phyloP scores from a whole-genome alignment of 2,888 invertebrate species.

The Cartodere bifasciata region DNA sequence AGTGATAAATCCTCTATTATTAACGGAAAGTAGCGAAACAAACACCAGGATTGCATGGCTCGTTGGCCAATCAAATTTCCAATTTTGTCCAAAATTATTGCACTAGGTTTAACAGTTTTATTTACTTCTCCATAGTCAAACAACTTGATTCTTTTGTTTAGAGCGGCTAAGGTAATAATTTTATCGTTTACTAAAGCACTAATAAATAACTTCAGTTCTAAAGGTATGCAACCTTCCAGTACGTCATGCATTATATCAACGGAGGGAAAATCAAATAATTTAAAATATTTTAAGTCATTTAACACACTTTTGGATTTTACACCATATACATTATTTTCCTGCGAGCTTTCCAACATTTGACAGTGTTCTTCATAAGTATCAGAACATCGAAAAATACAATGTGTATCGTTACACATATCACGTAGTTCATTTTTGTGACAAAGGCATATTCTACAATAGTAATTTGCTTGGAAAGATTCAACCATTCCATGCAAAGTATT shows the following conservation, averaged over 20 bases:
- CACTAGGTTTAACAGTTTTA: slow-evolving; percentile 7
- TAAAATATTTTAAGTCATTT: slow-evolving; percentile 14
- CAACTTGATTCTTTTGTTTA: slow-evolving; percentile 7
- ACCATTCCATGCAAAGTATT: slow-evolving; percentile 17
- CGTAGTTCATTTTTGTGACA: too few relatives aligned
- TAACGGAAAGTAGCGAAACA: slow-evolving; percentile 8
- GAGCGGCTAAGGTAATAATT: slow-evolving; percentile 3
- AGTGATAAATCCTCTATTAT: slow-evolving; percentile 5
- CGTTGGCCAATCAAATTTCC: slow-evolving; percentile 10
- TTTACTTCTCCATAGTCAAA: slow-evolving; percentile 8
- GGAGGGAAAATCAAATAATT: slow-evolving; percentile 11
- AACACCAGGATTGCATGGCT: slow-evolving; percentile 12
- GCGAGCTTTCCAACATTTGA: neutral
- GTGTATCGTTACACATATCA: too few relatives aligned
- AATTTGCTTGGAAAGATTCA: slow-evolving; percentile 14
- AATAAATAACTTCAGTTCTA: slow-evolving; percentile 11
- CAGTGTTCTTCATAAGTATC: slow-evolving; percentile 1
- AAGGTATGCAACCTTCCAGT: slow-evolving; percentile 13
- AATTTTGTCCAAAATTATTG: slow-evolving; percentile 4
- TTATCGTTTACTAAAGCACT: slow-evolving; percentile 6
- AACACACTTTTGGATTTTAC: slow-evolving; percentile 6
- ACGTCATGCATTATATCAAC: slow-evolving; percentile 17
- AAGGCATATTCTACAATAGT: slow-evolving; percentile 18
- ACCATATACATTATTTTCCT: neutral
- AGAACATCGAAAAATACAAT: too few relatives aligned